phyloP scores from a whole-genome alignment of 2,888 invertebrate genomes.

The Nymphalis polychloros region DNA sequence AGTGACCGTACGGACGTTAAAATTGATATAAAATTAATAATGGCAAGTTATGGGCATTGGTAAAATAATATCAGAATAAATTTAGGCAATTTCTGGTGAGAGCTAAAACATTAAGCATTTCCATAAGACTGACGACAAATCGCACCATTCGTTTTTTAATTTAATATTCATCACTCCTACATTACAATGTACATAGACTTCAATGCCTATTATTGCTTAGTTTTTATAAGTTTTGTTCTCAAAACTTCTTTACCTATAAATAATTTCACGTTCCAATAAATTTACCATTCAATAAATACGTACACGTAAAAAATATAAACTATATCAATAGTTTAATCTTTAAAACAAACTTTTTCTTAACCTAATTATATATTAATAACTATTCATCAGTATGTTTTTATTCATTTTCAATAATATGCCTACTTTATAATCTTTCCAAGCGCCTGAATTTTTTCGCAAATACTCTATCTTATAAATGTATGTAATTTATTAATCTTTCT shows the following conservation, averaged over 20 bases:
- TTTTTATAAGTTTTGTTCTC: slow-evolving; percentile 79
- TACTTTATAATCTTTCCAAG: slow-evolving; percentile 81
- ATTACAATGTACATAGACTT: slow-evolving; percentile 79
- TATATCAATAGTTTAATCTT: slow-evolving; percentile 83
- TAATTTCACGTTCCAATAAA: slow-evolving; percentile 81
- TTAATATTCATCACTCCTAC: slow-evolving; percentile 67
- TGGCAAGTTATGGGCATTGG: slow-evolving; percentile 72
- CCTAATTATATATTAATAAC: slow-evolving; percentile 82
- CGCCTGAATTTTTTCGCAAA: slow-evolving; percentile 74
- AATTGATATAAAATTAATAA: slow-evolving; percentile 37
- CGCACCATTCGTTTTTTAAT: slow-evolving; percentile 77
- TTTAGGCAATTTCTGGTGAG: slow-evolving; percentile 70
- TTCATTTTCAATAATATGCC: slow-evolving; percentile 80
- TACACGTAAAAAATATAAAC: slow-evolving; percentile 83
- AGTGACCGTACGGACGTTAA: slow-evolving; percentile 43
- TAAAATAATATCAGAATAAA: slow-evolving; percentile 70
- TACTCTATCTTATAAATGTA: slow-evolving; percentile 70
- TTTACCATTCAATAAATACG: slow-evolving; percentile 82
- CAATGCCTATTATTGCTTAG: slow-evolving; percentile 79
- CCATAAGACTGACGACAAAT: slow-evolving; percentile 74
- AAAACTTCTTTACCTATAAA: slow-evolving; percentile 80
- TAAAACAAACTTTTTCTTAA: slow-evolving; percentile 79
- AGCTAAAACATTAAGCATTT: slow-evolving; percentile 55
- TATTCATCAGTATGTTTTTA: slow-evolving; percentile 79
- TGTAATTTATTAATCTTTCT: slow-evolving; percentile 58